A percentile compares a stretch with the other conserved stretches of the same genome.
Conservation (phyloP, 2,113 vertebrate species). For the Circaetus gallicus region DNA sequence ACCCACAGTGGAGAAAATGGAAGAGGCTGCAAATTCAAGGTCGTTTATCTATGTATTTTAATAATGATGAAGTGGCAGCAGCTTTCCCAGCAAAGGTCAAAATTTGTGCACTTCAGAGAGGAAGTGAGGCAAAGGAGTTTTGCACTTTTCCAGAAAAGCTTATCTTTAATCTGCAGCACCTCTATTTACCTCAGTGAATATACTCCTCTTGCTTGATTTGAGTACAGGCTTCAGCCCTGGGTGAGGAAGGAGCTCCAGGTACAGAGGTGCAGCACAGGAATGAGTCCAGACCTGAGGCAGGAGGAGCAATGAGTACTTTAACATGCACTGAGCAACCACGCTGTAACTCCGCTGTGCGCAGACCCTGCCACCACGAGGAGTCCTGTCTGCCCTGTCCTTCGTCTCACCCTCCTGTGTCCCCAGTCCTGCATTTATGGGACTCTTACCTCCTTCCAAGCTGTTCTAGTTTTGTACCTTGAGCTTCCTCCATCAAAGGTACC, state of each 20-base stretch:
- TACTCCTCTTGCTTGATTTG: neutral
- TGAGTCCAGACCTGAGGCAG: neutral
- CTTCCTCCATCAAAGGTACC: neutral
- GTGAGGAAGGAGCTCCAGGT: neutral
- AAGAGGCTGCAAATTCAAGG: neutral
- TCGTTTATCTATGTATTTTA: neutral
- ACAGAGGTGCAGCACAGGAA: neutral
- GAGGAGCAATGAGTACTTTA: neutral
- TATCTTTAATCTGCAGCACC: neutral
- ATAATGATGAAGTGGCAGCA: neutral
- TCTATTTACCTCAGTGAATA: neutral
- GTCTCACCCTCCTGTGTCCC: neutral
- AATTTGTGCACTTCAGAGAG: neutral
- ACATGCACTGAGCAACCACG: accelerated
- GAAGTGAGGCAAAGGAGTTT: neutral
- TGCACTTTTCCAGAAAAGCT: neutral
- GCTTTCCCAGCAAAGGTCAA: neutral
- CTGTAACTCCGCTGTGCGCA: neutral
- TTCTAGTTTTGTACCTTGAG: neutral
- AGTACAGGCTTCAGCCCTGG: neutral
- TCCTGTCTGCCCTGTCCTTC: neutral
- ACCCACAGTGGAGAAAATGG: neutral
- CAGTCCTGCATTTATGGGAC: no score
- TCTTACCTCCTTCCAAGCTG: neutral
- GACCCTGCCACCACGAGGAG: accelerated